Evolutionary conservation across 2,113 vertebrate genomes (phyloP).

Genomic region (Grammomys surdaster): DNA sequence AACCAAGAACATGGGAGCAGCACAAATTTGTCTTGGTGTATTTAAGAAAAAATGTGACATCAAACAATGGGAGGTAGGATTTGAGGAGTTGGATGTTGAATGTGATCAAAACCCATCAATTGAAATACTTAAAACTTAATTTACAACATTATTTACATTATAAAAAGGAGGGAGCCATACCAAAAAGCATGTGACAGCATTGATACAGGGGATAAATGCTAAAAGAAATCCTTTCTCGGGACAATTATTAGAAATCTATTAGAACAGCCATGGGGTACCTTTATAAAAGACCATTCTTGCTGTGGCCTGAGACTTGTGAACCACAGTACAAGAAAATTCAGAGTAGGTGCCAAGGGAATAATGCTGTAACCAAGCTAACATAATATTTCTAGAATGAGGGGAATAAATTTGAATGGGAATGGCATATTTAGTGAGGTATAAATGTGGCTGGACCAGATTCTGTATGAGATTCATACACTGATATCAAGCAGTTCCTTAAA

Average conservation of each 20-base stretch:
- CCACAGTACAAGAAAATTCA: not conserved
- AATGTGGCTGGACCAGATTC: no score
- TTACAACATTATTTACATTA: not conserved
- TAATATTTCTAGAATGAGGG: not conserved
- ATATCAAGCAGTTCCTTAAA: not conserved
- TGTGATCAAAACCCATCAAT: not conserved
- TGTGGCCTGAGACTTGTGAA: not conserved
- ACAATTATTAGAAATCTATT: not conserved
- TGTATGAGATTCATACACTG: not conserved
- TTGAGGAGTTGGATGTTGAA: not conserved
- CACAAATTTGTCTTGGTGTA: not conserved
- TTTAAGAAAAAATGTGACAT: not conserved
- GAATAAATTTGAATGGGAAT: not conserved
- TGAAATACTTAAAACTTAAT: not conserved
- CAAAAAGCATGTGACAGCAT: not conserved
- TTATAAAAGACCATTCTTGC: not conserved
- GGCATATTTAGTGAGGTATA: not conserved
- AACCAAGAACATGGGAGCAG: not conserved
- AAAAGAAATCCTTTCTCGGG: not conserved
- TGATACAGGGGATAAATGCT: not conserved
- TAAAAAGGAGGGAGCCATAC: not conserved
- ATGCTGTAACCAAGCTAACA: not conserved
- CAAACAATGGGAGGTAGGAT: not conserved
- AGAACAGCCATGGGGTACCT: not conserved
- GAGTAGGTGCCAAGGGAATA: not conserved